Conservation (phyloP, 2,113 vertebrate species). For the Gobio gobio region DNA sequence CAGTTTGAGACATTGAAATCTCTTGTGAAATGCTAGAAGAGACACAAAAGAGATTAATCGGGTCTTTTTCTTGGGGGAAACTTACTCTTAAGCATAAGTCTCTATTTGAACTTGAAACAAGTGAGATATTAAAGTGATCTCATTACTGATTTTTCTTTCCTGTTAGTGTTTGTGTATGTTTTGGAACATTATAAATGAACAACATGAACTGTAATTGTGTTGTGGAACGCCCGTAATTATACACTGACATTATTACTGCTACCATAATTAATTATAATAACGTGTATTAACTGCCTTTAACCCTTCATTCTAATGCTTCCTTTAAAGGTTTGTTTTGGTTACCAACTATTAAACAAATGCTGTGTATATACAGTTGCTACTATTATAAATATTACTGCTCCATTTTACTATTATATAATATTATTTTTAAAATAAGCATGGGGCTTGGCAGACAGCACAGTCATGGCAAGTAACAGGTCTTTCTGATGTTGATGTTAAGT, state of each 20-base stretch:
- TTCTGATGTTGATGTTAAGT: neutral
- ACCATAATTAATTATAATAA: slow-evolving; percentile 3
- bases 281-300: slow-evolving; percentile 2
- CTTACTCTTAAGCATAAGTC: neutral
- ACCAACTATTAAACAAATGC: slow-evolving; percentile 1
- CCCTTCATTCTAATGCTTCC: slow-evolving; percentile 7
- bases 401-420: neutral
- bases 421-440: neutral
- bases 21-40: neutral
- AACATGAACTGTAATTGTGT: neutral
- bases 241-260: neutral
- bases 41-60: neutral
- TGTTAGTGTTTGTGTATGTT: neutral
- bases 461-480: neutral
- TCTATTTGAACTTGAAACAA: neutral
- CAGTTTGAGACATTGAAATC: neutral
- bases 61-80: neutral
- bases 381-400: neutral
- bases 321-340: slow-evolving; percentile 14
- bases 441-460: neutral
- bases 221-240: neutral
- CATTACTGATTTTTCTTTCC: neutral
- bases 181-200: neutral
- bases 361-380: neutral
- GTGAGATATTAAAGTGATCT: neutral